Percentiles rank a stretch among this genome's conserved stretches.
Evolutionary conservation across 2,888 invertebrate genomes (phyloP).

Genomic region (Lasius fuliginosus): DNA sequence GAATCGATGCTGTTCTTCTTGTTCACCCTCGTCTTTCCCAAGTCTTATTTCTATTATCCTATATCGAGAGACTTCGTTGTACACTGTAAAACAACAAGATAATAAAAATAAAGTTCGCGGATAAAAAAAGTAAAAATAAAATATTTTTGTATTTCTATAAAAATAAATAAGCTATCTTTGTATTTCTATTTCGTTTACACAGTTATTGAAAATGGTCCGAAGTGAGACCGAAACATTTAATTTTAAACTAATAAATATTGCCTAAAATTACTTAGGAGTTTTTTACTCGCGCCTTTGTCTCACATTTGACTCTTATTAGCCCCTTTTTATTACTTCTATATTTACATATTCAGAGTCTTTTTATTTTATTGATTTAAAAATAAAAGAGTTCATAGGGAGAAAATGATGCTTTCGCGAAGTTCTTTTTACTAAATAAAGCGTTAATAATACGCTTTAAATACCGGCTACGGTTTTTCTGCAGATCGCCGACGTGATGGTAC

Average conservation of each 20-base stretch:
- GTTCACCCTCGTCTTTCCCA: slow-evolving; percentile 13
- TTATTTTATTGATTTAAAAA: too few relatives aligned
- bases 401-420: not conserved
- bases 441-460: slow-evolving; percentile 28
- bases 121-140: not conserved
- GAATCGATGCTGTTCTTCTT: slow-evolving; percentile 37
- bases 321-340: too few relatives aligned
- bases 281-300: too few relatives aligned
- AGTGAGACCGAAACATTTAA: too few relatives aligned
- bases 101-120: slow-evolving; percentile 5
- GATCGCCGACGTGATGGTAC: not conserved
- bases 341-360: too few relatives aligned
- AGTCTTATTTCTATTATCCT: not conserved
- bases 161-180: too few relatives aligned
- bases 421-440: slow-evolving; percentile 21
- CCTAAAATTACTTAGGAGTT: too few relatives aligned
- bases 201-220: too few relatives aligned
- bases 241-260: too few relatives aligned
- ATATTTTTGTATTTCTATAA: too few relatives aligned
- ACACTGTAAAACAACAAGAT: not conserved
- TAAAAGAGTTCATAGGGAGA: not conserved
- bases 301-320: too few relatives aligned
- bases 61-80: not conserved
- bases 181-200: too few relatives aligned
- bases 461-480: not conserved